phyloP scores from a whole-genome alignment of 2,888 invertebrate genomes.

The Melanchra persicariae region DNA sequence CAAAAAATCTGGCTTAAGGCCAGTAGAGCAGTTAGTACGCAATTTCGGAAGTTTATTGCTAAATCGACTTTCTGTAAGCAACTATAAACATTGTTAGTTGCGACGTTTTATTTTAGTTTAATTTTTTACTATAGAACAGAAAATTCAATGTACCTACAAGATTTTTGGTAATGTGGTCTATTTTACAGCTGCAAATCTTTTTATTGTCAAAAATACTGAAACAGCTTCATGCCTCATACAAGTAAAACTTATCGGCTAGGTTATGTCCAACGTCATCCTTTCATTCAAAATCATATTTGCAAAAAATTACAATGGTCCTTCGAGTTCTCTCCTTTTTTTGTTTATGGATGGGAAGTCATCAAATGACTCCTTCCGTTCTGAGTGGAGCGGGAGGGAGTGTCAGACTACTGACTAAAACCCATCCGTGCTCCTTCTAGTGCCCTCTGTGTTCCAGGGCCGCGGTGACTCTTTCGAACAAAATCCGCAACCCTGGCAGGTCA shows the following conservation, averaged over 20 bases:
- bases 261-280: constrained; percentile 2
- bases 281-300: constrained; percentile 9
- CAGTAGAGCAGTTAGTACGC: constrained; percentile 51
- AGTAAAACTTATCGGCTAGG: too few relatives aligned
- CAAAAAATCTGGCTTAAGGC: constrained; percentile 54
- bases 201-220: background rate
- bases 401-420: too few relatives aligned
- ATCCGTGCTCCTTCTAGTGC: too few relatives aligned
- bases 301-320: background rate
- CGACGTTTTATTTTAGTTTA: constrained; percentile 17
- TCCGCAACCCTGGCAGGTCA: too few relatives aligned
- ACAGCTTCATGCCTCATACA: too few relatives aligned
- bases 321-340: constrained; percentile 3
- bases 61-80: constrained; percentile 54
- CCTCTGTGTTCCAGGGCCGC: too few relatives aligned
- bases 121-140: background rate
- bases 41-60: constrained; percentile 57
- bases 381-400: too few relatives aligned
- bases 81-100: constrained; percentile 42
- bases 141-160: background rate
- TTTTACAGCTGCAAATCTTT: background rate
- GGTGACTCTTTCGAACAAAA: too few relatives aligned
- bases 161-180: background rate
- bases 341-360: too few relatives aligned
- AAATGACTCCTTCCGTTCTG: too few relatives aligned